These are phyloP conservation scores for Anguilla japonica DNA, from an alignment of 2,113 vertebrate genomes.

Conservation along the genomic window DNA sequence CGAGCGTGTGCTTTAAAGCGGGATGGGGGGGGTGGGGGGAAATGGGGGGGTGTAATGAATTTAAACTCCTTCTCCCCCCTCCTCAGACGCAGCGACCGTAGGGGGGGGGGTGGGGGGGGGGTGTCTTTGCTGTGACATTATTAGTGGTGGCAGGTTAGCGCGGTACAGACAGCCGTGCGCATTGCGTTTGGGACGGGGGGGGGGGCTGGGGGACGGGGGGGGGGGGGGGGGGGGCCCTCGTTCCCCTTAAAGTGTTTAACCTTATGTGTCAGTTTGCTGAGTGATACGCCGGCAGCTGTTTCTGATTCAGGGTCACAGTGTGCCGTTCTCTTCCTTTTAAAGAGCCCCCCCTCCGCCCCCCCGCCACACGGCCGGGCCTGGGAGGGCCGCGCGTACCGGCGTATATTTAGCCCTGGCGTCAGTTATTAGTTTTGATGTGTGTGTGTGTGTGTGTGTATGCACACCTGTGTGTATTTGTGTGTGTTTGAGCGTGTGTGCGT, in stretches of 20 bases:
- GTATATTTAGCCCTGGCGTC: constrained; percentile 70
- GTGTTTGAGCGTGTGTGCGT: background rate
- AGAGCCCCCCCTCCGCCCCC: constrained; percentile 52
- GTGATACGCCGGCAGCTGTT: constrained; percentile 66
- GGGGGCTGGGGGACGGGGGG: constrained; percentile 6
- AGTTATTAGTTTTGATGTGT: constrained; percentile 55
- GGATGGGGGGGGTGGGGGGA: background rate
- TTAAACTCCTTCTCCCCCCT: background rate
- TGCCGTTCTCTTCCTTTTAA: constrained; percentile 73
- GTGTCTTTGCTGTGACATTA: constrained; percentile 2
- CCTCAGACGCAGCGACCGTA: background rate
- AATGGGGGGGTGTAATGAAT: background rate
- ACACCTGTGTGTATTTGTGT: background rate
- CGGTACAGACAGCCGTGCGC: constrained; percentile 39
- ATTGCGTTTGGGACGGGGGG: constrained; percentile 35
- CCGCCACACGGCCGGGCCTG: constrained; percentile 64
- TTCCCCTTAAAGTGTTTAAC: constrained; percentile 61
- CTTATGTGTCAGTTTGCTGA: constrained; percentile 63
- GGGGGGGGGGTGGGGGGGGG: background rate
- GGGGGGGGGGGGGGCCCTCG: constrained; percentile 32
- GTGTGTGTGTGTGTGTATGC: background rate
- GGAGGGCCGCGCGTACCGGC: constrained; percentile 48
- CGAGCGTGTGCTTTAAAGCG: background rate
- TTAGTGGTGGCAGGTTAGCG: background rate
- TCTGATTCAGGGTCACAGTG: constrained; percentile 58